These are phyloP conservation scores for Rhagonycha lutea DNA, from an alignment of 2,888 invertebrate genomes.

Conservation along the genomic window DNA sequence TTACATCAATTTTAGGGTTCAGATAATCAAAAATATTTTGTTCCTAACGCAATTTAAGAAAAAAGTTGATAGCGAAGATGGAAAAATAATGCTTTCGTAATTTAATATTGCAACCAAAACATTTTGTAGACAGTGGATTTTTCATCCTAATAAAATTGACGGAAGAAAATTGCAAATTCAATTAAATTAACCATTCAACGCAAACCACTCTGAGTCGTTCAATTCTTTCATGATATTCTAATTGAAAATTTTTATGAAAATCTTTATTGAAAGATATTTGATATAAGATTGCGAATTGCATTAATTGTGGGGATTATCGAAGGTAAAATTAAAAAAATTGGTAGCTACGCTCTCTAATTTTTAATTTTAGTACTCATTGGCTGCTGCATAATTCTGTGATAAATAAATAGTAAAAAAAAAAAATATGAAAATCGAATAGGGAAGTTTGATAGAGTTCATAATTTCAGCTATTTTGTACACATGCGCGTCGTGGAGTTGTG, in stretches of 20 bases:
- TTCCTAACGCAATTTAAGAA: neutral
- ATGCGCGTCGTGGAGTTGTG: slow-evolving; percentile 31
- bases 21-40: neutral
- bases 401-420: neutral
- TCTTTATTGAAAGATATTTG: neutral
- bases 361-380: neutral
- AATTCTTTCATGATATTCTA: neutral
- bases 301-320: neutral
- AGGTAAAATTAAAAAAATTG: too few species aligned
- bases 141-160: neutral
- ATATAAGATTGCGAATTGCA: neutral
- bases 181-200: neutral
- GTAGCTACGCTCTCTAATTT: neutral
- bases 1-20: neutral
- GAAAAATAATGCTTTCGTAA: neutral
- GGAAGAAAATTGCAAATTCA: neutral
- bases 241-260: neutral
- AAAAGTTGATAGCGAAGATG: neutral
- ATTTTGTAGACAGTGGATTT: neutral
- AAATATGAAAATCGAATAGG: neutral
- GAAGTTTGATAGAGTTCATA: neutral
- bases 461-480: slow-evolving; percentile 19
- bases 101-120: neutral
- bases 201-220: neutral
- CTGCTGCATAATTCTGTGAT: neutral